These are phyloP conservation scores for Hypotaenidia okinawae DNA, from an alignment of 2,797 vertebrate genomes.

Conservation along the genomic window DNA sequence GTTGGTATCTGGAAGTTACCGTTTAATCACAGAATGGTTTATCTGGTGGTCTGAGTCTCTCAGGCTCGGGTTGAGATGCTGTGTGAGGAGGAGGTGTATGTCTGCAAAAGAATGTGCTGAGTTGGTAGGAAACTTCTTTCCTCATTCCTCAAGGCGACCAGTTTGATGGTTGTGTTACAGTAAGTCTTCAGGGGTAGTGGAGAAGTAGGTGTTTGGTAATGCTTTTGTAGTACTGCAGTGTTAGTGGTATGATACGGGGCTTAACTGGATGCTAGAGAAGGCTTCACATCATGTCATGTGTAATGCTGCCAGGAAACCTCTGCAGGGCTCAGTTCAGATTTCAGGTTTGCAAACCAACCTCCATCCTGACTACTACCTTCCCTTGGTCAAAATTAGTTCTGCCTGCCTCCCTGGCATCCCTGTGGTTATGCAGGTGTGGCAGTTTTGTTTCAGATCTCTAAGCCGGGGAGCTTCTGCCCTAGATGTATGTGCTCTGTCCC, in stretches of 20 bases:
- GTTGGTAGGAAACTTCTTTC: neutral
- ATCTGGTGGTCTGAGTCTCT: neutral
- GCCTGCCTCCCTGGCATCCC: neutral
- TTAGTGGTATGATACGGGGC: neutral
- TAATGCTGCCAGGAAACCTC: neutral
- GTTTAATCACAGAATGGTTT: neutral
- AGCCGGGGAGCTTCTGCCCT: neutral
- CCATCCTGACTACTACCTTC: neutral
- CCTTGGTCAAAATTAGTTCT: neutral
- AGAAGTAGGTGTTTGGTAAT: neutral
- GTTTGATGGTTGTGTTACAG: neutral
- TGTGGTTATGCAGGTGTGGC: neutral
- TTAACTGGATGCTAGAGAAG: neutral
- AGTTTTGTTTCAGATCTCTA: neutral
- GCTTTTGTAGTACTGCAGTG: neutral
- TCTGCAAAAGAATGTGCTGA: neutral
- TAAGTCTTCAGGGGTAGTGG: neutral
- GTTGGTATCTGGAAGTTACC: neutral
- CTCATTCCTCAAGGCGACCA: neutral
- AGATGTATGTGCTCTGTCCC: neutral
- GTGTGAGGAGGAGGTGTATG: neutral
- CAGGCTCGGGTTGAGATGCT: neutral
- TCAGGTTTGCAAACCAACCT: neutral
- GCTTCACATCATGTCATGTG: neutral
- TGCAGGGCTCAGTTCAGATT: neutral